Evolutionary conservation across 2,113 vertebrate genomes (phyloP).

Genomic region (Limnothrissa miodon): DNA sequence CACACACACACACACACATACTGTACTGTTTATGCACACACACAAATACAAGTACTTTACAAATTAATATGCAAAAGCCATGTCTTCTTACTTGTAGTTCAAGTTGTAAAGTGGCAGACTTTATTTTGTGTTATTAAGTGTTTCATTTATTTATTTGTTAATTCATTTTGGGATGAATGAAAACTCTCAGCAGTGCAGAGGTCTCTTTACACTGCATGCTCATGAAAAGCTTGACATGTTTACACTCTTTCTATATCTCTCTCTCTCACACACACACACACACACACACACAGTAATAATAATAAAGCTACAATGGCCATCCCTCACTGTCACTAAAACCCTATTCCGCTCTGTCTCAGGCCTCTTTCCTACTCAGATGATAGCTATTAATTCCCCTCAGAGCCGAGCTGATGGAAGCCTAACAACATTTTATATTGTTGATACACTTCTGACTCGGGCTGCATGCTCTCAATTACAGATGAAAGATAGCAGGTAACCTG

Average conservation of each 20-base stretch:
- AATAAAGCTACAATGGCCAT: conserved; percentile 63
- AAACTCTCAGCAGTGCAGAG: background rate
- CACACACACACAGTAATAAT: conserved; percentile 48
- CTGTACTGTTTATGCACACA: background rate
- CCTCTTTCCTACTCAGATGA: conserved; percentile 61
- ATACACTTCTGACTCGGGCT: conserved; percentile 72
- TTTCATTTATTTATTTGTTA: background rate
- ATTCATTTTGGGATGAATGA: background rate
- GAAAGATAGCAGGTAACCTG: conserved; percentile 75
- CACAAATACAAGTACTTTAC: background rate
- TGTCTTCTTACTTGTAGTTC: background rate
- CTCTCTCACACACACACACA: background rate
- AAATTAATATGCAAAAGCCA: background rate
- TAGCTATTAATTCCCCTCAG: conserved; percentile 73
- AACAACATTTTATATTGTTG: conserved; percentile 71
- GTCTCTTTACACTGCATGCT: background rate
- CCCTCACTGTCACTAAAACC: conserved; percentile 63
- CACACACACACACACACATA: conserved; percentile 12
- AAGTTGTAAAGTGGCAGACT: background rate
- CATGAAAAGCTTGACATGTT: background rate
- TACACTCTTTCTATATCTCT: background rate
- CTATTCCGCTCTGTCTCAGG: conserved; percentile 54
- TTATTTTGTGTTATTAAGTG: background rate
- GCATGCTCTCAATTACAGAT: conserved; percentile 70
- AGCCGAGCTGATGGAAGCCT: conserved; percentile 73